phyloP scores from a whole-genome alignment of 2,888 invertebrate species.

The Cephus nigrinus region DNA sequence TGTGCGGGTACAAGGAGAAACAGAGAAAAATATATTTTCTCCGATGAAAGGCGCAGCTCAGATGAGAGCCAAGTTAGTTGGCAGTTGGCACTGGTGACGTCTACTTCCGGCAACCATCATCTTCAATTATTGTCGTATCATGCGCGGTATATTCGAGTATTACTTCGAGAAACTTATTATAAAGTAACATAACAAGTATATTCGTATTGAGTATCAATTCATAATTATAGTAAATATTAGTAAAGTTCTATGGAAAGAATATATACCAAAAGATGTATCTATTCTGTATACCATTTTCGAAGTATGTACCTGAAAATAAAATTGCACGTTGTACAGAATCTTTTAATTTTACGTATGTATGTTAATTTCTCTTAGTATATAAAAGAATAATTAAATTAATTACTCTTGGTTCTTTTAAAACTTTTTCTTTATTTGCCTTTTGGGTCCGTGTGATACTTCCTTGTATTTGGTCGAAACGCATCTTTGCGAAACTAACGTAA shows the following conservation, averaged over 20 bases:
- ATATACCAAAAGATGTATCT: background rate
- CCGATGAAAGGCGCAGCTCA: constrained; percentile 48
- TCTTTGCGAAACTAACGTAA: background rate
- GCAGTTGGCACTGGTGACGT: constrained; percentile 64
- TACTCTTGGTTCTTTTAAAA: background rate
- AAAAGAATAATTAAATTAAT: background rate
- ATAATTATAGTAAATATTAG: background rate
- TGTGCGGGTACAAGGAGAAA: constrained; percentile 40
- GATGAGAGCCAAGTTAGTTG: constrained; percentile 51
- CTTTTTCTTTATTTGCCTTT: background rate
- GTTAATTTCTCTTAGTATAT: background rate
- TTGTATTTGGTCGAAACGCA: background rate
- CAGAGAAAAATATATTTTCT: constrained; percentile 49
- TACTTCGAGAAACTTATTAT: background rate
- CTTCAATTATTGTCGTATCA: constrained; percentile 33
- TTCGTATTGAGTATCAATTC: background rate
- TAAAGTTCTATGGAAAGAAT: background rate
- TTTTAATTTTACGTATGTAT: background rate
- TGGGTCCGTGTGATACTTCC: background rate
- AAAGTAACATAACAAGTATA: background rate
- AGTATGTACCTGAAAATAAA: background rate
- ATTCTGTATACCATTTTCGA: background rate
- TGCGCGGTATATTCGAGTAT: background rate
- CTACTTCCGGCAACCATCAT: constrained; percentile 61
- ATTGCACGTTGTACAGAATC: background rate